phyloP scores from a whole-genome alignment of 2,888 invertebrate genomes.

The Dioctria rufipes region DNA sequence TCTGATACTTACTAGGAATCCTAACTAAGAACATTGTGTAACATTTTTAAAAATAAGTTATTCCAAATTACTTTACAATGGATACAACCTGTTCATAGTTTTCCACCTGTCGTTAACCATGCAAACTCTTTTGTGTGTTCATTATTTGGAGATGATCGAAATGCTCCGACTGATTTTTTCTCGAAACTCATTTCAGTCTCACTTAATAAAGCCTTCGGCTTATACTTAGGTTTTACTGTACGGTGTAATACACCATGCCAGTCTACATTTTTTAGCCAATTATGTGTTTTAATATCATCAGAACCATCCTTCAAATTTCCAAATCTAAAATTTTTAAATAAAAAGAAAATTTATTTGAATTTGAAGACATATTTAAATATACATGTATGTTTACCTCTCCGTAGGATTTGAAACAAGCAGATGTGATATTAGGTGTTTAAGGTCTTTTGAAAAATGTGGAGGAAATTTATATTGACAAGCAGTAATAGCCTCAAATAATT shows the following conservation, averaged over 20 bases:
- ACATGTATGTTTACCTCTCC: slow-evolving; percentile 71
- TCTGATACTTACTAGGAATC: no score
- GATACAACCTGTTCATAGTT: no score
- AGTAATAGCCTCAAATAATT: slow-evolving; percentile 93
- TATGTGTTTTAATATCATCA: slow-evolving; percentile 86
- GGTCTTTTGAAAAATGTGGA: slow-evolving; percentile 82
- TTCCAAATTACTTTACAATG: no score
- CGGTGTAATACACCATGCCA: slow-evolving; percentile 85
- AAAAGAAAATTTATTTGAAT: not conserved
- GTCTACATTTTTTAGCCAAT: slow-evolving; percentile 85
- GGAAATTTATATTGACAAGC: slow-evolving; percentile 88
- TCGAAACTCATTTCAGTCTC: not conserved
- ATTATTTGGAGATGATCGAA: slow-evolving; percentile 23
- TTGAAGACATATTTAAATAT: not conserved
- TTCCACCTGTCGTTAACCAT: not conserved
- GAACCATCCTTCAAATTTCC: slow-evolving; percentile 83
- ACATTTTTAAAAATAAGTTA: no score
- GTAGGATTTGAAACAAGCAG: slow-evolving; percentile 83
- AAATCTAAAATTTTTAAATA: slow-evolving; percentile 36
- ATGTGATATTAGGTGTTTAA: slow-evolving; percentile 85
- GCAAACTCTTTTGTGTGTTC: slow-evolving; percentile 45
- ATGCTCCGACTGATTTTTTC: slow-evolving; percentile 10
- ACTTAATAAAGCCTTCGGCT: slow-evolving; percentile 69
- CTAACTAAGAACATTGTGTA: no score
- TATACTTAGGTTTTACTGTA: slow-evolving; percentile 75